Percentiles rank a stretch among this genome's conserved stretches.
These are phyloP conservation scores for Drosophila lini DNA, from an alignment of 1,140 invertebrate genomes.

Conservation along the genomic window DNA sequence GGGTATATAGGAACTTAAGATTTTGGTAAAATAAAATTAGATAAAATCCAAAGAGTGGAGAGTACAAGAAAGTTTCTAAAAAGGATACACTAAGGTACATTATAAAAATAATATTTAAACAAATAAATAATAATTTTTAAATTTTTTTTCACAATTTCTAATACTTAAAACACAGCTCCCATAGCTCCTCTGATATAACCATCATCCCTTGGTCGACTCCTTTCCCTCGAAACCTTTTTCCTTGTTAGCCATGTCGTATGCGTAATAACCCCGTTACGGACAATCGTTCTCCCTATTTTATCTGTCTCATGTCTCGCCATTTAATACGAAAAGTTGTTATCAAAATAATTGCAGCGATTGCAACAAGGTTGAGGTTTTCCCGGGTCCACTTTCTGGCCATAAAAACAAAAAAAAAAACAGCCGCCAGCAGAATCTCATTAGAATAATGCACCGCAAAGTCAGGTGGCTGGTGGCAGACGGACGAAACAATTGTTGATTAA, in stretches of 20 bases:
- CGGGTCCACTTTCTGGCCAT: constrained; percentile 13
- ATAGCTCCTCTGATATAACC: not conserved
- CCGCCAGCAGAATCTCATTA: constrained; percentile 77
- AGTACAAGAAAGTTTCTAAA: not conserved
- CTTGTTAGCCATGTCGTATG: constrained; percentile 69
- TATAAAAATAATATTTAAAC: not conserved
- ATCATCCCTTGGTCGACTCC: not conserved
- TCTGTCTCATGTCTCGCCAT: constrained; percentile 66
- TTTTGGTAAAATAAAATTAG: not conserved
- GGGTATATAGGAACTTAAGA: not conserved
- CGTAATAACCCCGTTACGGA: constrained; percentile 58
- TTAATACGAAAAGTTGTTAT: constrained; percentile 82
- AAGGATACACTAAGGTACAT: no score
- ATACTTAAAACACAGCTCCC: fast-evolving
- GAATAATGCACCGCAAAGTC: constrained; percentile 72
- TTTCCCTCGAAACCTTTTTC: constrained; percentile 17
- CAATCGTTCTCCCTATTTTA: constrained; percentile 29
- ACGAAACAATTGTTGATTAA: constrained; percentile 79
- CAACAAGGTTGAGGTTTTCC: constrained; percentile 46
- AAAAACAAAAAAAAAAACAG: constrained; percentile 72
- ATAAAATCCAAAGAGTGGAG: no score
- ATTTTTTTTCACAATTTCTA: not conserved
- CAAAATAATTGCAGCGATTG: constrained; percentile 74
- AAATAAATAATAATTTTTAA: not conserved
- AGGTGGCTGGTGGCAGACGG: constrained; percentile 26